Evolutionary conservation across 2,888 invertebrate genomes (phyloP).

Genomic region (Drosophila pseudotalamancana): DNA sequence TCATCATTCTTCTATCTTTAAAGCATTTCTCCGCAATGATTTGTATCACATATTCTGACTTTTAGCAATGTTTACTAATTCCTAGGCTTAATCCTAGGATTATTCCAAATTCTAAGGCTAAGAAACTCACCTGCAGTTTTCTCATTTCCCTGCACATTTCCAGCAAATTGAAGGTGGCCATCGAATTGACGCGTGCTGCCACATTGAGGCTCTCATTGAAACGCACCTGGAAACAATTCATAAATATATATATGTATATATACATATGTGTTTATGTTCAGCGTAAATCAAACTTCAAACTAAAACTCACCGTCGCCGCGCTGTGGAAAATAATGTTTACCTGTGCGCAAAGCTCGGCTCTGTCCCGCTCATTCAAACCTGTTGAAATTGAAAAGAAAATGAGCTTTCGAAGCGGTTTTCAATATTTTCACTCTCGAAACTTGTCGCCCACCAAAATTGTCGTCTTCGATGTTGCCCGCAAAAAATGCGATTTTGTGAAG

Average conservation of each 20-base stretch:
- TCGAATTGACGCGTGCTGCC: conserved; percentile 94
- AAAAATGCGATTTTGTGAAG: conserved; percentile 89
- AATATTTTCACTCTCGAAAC: conserved; percentile 28
- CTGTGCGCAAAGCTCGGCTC: conserved; percentile 86
- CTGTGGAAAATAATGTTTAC: conserved; percentile 96
- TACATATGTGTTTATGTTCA: not conserved
- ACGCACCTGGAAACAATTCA: conserved; percentile 85
- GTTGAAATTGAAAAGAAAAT: conserved; percentile 32
- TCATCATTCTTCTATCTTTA: too few species aligned
- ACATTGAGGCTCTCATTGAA: conserved; percentile 96
- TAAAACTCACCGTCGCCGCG: conserved; percentile 91
- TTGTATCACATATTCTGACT: not conserved
- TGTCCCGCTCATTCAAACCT: conserved; percentile 88
- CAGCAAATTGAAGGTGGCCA: conserved; percentile 93
- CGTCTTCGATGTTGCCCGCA: conserved; percentile 89
- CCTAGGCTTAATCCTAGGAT: too few species aligned
- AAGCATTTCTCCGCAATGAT: not conserved
- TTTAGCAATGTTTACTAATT: not conserved
- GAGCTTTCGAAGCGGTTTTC: too few species aligned
- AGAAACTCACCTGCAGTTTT: conserved; percentile 87
- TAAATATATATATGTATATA: not conserved
- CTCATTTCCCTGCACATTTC: conserved; percentile 93
- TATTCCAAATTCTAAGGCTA: too few species aligned
- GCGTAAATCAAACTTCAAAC: not conserved
- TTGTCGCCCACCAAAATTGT: conserved; percentile 72